Evolutionary conservation across 2,888 invertebrate genomes (phyloP).

Genomic region (Leucania comma): DNA sequence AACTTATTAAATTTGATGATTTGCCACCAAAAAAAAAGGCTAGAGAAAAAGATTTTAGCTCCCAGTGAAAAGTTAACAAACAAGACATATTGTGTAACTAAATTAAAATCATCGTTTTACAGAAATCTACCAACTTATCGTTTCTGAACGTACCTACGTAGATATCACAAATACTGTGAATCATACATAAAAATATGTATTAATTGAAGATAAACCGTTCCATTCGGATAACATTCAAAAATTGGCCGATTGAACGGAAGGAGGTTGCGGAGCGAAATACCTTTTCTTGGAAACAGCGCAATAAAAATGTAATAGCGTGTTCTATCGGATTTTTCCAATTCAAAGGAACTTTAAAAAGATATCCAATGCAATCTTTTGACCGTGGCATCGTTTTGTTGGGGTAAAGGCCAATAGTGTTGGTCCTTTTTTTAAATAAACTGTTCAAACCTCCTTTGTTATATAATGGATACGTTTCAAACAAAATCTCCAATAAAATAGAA

Average conservation of each 20-base stretch:
- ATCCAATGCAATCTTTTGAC: constrained; percentile 49
- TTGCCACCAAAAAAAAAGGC: no score
- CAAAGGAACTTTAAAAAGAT: constrained; percentile 66
- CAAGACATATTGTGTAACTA: no score
- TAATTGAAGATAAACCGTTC: constrained; percentile 64
- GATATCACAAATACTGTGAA: no score
- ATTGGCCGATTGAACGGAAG: constrained; percentile 62
- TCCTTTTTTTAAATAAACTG: constrained; percentile 22
- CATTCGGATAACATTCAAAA: constrained; percentile 68
- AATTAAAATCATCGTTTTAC: no score
- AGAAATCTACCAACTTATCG: no score
- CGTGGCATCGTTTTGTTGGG: constrained; percentile 30
- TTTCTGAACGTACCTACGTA: no score
- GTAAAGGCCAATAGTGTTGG: constrained; percentile 18
- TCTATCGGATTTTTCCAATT: constrained; percentile 78
- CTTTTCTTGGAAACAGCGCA: constrained; percentile 70
- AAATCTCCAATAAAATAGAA: background rate
- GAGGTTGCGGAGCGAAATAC: constrained; percentile 64
- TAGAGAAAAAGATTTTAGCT: no score
- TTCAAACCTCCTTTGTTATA: constrained; percentile 9
- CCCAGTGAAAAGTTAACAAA: no score
- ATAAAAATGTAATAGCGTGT: constrained; percentile 80
- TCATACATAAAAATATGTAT: constrained; percentile 13
- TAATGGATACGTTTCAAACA: no score
- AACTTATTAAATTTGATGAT: no score